Percentiles rank a stretch among this genome's conserved stretches.
Conservation (phyloP, 2,888 invertebrate species). For the Drosophila sordidapex region DNA sequence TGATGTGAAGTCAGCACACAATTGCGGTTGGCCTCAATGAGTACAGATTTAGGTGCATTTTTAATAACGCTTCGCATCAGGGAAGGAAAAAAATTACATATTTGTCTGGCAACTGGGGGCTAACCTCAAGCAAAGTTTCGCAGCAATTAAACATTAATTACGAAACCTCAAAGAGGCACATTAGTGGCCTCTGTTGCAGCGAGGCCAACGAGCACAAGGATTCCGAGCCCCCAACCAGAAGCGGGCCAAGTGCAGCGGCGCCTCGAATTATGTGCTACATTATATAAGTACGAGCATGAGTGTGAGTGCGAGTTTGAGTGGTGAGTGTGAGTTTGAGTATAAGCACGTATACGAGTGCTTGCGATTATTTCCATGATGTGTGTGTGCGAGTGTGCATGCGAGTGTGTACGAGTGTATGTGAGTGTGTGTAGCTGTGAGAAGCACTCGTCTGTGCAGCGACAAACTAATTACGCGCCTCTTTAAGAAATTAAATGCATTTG, state of each 20-base stretch:
- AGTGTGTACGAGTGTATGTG: conserved; percentile 9
- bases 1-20: not conserved
- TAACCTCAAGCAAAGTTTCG: conserved; percentile 62
- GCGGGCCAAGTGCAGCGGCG: conserved; percentile 37
- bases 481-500: conserved; percentile 80
- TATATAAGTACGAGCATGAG: conserved; percentile 32
- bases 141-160: conserved; percentile 73
- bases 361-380: not conserved
- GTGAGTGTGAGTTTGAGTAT: conserved; percentile 16
- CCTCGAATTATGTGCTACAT: conserved; percentile 58
- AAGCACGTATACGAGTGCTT: conserved; percentile 18
- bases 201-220: conserved; percentile 21
- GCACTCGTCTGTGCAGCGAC: conserved; percentile 52
- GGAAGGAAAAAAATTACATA: conserved; percentile 16
- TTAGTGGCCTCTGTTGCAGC: conserved; percentile 69
- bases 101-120: conserved; percentile 30
- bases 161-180: conserved; percentile 69
- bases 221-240: conserved; percentile 19
- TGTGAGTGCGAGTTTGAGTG: conserved; percentile 15
- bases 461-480: conserved; percentile 78
- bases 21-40: conserved; percentile 29
- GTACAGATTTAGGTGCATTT: conserved; percentile 8
- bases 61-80: conserved; percentile 11
- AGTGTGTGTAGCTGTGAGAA: conserved; percentile 5
- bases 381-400: not conserved